These are phyloP conservation scores for Alethe castanea DNA, from an alignment of 2,113 vertebrate genomes.

Conservation along the genomic window DNA sequence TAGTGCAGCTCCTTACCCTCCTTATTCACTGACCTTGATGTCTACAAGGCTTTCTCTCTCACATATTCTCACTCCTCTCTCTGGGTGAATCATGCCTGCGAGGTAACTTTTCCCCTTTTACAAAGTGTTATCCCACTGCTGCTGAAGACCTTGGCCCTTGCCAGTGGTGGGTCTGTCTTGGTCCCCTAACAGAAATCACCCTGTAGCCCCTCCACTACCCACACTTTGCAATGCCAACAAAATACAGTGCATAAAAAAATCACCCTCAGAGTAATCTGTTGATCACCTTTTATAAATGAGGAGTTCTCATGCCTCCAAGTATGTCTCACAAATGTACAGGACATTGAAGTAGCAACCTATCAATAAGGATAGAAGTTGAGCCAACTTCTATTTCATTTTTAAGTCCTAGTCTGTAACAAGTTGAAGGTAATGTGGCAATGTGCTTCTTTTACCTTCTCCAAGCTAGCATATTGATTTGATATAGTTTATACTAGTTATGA, in stretches of 20 bases:
- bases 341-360: not conserved
- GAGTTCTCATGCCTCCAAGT: not conserved
- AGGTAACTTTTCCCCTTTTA: not conserved
- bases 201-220: not conserved
- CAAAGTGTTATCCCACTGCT: not conserved
- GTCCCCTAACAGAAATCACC: not conserved
- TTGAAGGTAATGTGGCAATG: not conserved
- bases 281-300: not conserved
- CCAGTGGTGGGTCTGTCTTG: rapidly evolving
- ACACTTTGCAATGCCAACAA: not conserved
- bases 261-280: not conserved
- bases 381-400: not conserved
- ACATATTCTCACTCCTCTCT: not conserved
- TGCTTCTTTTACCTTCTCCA: not conserved
- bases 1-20: not conserved
- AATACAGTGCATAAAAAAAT: not conserved
- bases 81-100: not conserved
- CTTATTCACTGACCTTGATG: not conserved
- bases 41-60: not conserved
- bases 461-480: not conserved
- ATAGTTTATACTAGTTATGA: not conserved
- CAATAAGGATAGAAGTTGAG: not conserved
- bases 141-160: not conserved
- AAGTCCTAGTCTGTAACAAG: not conserved
- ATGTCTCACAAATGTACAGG: not conserved